phyloP scores from a whole-genome alignment of 2,113 vertebrate species.

The Cottus gobio region DNA sequence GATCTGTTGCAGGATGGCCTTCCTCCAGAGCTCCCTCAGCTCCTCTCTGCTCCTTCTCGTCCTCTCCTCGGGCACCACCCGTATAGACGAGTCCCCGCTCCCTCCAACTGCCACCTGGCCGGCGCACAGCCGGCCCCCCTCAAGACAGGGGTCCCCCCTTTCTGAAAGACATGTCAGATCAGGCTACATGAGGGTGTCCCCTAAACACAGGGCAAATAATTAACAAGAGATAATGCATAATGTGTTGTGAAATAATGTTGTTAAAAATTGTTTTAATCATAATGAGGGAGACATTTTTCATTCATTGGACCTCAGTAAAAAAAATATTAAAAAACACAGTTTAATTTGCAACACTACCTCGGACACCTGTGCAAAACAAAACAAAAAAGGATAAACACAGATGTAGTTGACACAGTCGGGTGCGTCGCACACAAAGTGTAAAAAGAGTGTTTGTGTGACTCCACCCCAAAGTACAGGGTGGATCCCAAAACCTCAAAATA shows the following conservation, averaged over 20 bases:
- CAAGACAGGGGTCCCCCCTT: slow-evolving; percentile 84
- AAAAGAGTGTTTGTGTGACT: slow-evolving; percentile 66
- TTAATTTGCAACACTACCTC: background rate
- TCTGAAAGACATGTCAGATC: slow-evolving; percentile 81
- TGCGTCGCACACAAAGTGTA: slow-evolving; percentile 42
- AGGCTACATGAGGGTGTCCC: background rate
- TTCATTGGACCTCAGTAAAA: background rate
- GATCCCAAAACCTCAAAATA: slow-evolving; percentile 81
- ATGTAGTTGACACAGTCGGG: slow-evolving; percentile 46
- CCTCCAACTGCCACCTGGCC: slow-evolving; percentile 78
- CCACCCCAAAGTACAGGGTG: slow-evolving; percentile 82
- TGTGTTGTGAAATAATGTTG: background rate
- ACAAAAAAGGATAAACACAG: slow-evolving; percentile 35
- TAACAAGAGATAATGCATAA: background rate
- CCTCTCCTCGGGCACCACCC: slow-evolving; percentile 85
- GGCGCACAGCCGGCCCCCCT: slow-evolving; percentile 71
- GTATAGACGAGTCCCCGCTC: slow-evolving; percentile 82
- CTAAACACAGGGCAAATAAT: background rate
- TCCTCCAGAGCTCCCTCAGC: slow-evolving; percentile 94
- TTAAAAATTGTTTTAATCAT: background rate
- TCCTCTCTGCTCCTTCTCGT: slow-evolving; percentile 85
- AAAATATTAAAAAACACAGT: background rate
- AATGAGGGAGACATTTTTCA: background rate
- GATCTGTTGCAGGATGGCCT: slow-evolving; percentile 96
- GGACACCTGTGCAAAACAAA: slow-evolving; percentile 29